These are phyloP conservation scores for Mesopsocus fuscifrons DNA, from an alignment of 2,888 invertebrate species.

Conservation along the genomic window DNA sequence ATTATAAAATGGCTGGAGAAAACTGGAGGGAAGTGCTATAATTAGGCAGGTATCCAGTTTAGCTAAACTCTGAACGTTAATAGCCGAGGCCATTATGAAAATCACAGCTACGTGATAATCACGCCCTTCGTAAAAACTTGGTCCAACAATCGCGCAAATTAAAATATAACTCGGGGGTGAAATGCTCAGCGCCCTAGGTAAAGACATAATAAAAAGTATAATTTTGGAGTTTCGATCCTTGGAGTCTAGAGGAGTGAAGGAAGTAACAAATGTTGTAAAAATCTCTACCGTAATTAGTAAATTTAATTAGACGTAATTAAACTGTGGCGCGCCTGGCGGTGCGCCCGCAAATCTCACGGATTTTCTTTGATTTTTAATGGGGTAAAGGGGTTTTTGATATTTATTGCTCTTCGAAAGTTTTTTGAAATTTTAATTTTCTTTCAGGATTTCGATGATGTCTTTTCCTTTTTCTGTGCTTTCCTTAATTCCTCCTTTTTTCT, in stretches of 20 bases:
- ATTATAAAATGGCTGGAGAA: too few species aligned
- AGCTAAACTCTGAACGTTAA: background rate
- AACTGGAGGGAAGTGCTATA: background rate
- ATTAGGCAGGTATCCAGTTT: background rate
- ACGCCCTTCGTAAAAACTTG: background rate
- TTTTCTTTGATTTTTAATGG: conserved; percentile 11
- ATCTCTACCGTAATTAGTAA: conserved; percentile 10
- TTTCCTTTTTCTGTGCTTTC: conserved; percentile 4
- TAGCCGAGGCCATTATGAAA: background rate
- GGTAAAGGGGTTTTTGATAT: conserved; percentile 10
- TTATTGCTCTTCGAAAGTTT: conserved; percentile 9
- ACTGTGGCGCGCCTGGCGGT: conserved; percentile 11
- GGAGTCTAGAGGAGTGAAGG: conserved; percentile 2
- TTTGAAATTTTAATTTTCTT: conserved; percentile 11
- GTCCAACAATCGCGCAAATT: background rate
- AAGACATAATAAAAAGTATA: conserved; percentile 7
- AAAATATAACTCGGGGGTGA: background rate
- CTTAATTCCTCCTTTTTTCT: background rate
- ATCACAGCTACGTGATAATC: background rate
- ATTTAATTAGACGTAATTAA: conserved; percentile 10
- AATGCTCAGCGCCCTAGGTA: background rate
- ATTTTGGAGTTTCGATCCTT: conserved; percentile 5
- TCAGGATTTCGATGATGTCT: conserved; percentile 10
- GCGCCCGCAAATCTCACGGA: conserved; percentile 10
- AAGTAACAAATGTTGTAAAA: conserved; percentile 10